Conservation (phyloP, 2,888 invertebrate species). For the Pterostichus madidus region DNA sequence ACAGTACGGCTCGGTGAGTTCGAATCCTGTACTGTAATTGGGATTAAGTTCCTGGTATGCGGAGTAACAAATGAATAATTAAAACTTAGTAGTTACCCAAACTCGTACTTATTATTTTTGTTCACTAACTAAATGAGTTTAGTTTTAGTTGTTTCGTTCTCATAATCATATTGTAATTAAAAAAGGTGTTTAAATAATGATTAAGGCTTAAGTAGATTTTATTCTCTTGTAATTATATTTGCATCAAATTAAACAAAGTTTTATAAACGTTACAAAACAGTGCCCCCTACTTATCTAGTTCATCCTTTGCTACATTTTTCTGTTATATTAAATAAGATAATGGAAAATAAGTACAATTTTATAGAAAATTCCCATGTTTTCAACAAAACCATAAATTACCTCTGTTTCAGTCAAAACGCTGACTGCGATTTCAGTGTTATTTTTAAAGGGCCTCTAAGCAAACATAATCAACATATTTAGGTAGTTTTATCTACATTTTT, state of each 20-base stretch:
- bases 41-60: too few relatives aligned
- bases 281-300: background rate
- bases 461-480: too few relatives aligned
- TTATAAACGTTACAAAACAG: slow-evolving; percentile 20
- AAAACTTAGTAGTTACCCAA: too few relatives aligned
- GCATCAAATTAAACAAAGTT: slow-evolving; percentile 13
- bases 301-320: slow-evolving; percentile 31
- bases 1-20: too few relatives aligned
- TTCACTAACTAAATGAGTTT: too few relatives aligned
- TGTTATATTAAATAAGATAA: slow-evolving; percentile 16
- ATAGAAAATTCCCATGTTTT: slow-evolving; percentile 29
- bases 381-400: background rate
- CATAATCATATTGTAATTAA: background rate
- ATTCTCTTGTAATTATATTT: slow-evolving; percentile 30
- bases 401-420: too few relatives aligned
- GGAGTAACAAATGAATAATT: too few relatives aligned
- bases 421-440: too few relatives aligned
- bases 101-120: too few relatives aligned
- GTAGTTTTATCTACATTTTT: too few relatives aligned
- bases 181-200: slow-evolving; percentile 8
- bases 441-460: too few relatives aligned
- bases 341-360: slow-evolving; percentile 18
- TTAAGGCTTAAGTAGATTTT: slow-evolving; percentile 9
- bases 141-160: slow-evolving; percentile 4
- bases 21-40: too few relatives aligned